Evolutionary conservation across 2,888 invertebrate genomes (phyloP).

Genomic region (Aphelenchoides bicaudatus): DNA sequence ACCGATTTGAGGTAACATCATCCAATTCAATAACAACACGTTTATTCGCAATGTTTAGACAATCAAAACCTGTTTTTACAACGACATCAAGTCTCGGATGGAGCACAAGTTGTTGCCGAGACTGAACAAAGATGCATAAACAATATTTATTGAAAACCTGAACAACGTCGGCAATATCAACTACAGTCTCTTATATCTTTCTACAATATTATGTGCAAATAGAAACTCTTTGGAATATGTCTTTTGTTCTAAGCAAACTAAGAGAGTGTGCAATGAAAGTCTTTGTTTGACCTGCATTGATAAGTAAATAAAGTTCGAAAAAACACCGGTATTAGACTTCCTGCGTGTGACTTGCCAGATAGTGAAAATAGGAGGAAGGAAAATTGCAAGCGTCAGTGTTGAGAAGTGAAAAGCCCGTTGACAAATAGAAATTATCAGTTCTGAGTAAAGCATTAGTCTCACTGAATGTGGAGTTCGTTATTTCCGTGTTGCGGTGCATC

Average conservation of each 20-base stretch:
- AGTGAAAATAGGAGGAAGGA: too few relatives aligned
- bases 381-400: too few relatives aligned
- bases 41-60: constrained; percentile 25
- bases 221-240: not conserved
- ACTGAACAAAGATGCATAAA: constrained; percentile 7
- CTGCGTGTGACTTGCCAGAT: too few relatives aligned
- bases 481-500: constrained; percentile 3
- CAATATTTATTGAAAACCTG: too few relatives aligned
- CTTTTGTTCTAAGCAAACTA: not conserved
- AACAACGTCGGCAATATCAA: too few relatives aligned
- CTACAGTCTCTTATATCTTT: too few relatives aligned
- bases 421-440: too few relatives aligned
- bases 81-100: constrained; percentile 50
- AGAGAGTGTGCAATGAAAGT: constrained; percentile 4
- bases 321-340: too few relatives aligned
- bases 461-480: not conserved
- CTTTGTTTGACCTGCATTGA: not conserved
- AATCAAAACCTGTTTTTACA: constrained; percentile 57
- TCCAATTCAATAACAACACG: not conserved
- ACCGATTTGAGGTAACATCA: constrained; percentile 44
- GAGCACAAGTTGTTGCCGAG: constrained; percentile 36
- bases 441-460: too few relatives aligned
- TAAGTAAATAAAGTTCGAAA: too few relatives aligned
- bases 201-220: not conserved
- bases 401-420: too few relatives aligned